These are phyloP conservation scores for Agrochola lota DNA, from an alignment of 2,888 invertebrate species.

Conservation along the genomic window DNA sequence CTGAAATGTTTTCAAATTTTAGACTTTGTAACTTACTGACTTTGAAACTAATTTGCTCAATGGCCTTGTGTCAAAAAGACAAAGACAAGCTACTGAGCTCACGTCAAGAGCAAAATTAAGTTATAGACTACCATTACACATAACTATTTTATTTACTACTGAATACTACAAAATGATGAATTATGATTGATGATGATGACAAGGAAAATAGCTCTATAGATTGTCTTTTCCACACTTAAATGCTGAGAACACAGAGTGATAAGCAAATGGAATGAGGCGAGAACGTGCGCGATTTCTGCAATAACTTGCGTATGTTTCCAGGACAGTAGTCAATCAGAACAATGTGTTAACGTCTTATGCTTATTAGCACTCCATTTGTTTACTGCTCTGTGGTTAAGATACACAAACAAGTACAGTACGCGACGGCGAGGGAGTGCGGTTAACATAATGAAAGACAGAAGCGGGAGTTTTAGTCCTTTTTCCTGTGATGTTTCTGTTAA, in stretches of 20 bases:
- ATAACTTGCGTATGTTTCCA: slow-evolving; percentile 33
- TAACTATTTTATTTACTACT: slow-evolving; percentile 11
- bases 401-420: slow-evolving; percentile 59
- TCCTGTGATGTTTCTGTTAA: not conserved
- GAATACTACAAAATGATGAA: slow-evolving; percentile 2
- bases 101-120: not conserved
- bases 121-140: not conserved
- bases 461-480: slow-evolving; percentile 26
- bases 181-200: not conserved
- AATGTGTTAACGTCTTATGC: slow-evolving; percentile 6
- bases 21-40: not conserved
- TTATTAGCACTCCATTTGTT: slow-evolving; percentile 49
- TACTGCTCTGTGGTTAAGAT: slow-evolving; percentile 42
- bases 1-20: not conserved
- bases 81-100: slow-evolving; percentile 31
- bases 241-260: slow-evolving; percentile 38
- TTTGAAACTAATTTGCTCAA: not conserved
- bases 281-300: slow-evolving; percentile 18
- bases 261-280: slow-evolving; percentile 56
- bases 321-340: slow-evolving; percentile 15
- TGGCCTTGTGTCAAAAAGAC: slow-evolving; percentile 15
- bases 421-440: slow-evolving; percentile 60
- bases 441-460: slow-evolving; percentile 19
- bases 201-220: slow-evolving; percentile 27
- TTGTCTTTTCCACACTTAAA: slow-evolving; percentile 40